Evolutionary conservation across 2,888 invertebrate genomes (phyloP).

Genomic region (Hyppa rectilinea): DNA sequence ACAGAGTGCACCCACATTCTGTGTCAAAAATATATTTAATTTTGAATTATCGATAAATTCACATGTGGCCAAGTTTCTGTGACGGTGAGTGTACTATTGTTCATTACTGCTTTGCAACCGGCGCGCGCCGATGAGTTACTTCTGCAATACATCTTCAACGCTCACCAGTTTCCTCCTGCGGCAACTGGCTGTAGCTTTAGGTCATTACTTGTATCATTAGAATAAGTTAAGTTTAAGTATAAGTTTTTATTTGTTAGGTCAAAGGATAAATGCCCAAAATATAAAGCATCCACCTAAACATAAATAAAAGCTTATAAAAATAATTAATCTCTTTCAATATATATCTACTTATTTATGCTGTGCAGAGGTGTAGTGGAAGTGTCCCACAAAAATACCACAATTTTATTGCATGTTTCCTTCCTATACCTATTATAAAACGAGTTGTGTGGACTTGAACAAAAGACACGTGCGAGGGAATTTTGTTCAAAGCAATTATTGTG

Average conservation of each 20-base stretch:
- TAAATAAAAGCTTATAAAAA: background rate
- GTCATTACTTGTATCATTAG: background rate
- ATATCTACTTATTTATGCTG: too few species aligned
- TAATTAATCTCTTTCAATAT: background rate
- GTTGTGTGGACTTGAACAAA: constrained; percentile 74
- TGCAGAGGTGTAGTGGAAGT: background rate
- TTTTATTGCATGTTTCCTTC: constrained; percentile 45
- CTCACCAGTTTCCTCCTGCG: background rate
- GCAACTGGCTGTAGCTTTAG: background rate
- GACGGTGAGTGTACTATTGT: too few species aligned
- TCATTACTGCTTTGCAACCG: background rate
- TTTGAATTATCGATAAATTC: too few species aligned
- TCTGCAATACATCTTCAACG: background rate
- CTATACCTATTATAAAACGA: constrained; percentile 48
- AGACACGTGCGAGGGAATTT: constrained; percentile 84
- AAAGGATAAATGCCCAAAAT: background rate
- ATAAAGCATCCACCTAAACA: background rate
- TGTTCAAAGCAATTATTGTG: constrained; percentile 90
- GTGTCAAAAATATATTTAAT: too few species aligned
- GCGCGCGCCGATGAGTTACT: too few species aligned
- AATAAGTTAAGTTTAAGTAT: background rate
- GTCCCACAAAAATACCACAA: constrained; percentile 36
- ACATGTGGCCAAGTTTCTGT: too few species aligned
- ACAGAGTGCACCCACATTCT: too few species aligned
- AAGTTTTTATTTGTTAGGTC: background rate